Conservation (phyloP, 1,140 invertebrate genomes). For the Sesamia nonagrioides region DNA sequence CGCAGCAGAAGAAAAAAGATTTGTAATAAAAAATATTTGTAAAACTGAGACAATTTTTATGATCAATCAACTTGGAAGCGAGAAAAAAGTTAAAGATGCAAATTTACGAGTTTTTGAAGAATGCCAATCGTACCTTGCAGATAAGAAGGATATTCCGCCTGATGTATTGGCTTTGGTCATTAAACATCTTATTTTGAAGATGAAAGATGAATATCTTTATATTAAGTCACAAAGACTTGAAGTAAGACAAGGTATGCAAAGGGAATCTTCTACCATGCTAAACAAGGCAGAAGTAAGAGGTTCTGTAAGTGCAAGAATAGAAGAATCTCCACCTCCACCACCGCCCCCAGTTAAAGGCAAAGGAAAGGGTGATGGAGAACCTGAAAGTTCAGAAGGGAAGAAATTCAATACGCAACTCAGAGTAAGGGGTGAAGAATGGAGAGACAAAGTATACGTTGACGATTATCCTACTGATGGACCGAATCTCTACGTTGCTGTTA, state of each 20-base stretch:
- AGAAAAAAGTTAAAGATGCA: constrained; percentile 82
- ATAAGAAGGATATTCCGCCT: constrained; percentile 79
- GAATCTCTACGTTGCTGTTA: constrained; percentile 87
- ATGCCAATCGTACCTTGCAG: constrained; percentile 75
- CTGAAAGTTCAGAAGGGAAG: constrained; percentile 67
- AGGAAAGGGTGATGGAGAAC: constrained; percentile 52
- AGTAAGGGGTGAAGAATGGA: constrained; percentile 88
- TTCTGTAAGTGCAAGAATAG: constrained; percentile 58
- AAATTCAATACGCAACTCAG: constrained; percentile 84
- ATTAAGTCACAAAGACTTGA: constrained; percentile 76
- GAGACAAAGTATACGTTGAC: constrained; percentile 85
- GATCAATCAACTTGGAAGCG: constrained; percentile 81
- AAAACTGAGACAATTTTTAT: constrained; percentile 85
- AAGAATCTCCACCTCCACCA: constrained; percentile 43
- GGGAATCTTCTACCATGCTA: constrained; percentile 80
- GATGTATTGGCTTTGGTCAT: constrained; percentile 81
- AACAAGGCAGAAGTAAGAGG: constrained; percentile 71
- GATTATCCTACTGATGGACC: constrained; percentile 87
- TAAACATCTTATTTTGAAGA: constrained; percentile 80
- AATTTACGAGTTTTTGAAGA: constrained; percentile 80
- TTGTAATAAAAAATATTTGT: constrained; percentile 85
- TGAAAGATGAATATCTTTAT: constrained; percentile 82
- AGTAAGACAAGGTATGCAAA: constrained; percentile 76
- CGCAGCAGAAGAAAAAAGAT: constrained; percentile 77
- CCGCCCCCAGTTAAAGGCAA: constrained; percentile 58